Base-by-base conservation (phyloP, 2,888 invertebrate species). In the Heteromurus nitidus region DNA sequence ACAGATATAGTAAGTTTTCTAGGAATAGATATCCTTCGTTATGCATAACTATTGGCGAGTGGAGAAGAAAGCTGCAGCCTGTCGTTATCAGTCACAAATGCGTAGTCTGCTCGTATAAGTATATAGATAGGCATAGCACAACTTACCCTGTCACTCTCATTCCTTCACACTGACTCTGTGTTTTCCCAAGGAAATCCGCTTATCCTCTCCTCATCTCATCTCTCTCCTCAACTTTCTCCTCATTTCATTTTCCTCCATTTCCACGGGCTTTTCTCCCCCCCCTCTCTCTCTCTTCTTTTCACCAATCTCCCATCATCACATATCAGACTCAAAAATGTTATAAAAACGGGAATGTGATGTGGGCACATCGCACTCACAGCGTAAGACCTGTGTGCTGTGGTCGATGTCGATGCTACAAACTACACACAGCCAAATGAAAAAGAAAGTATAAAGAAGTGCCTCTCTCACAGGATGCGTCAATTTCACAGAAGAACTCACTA, bases 121-220 rank as follows among this genome's bases (percentile, higher is more conserved):
- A n/a, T n/a, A n/a, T n/a, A n/a, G n/a, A n/a, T n/a, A n/a, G n/a
- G n/a, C n/a, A n/a, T n/a, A n/a, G n/a, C n/a, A n/a, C n/a, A n/a
- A n/a, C n/a, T n/a, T n/a, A n/a, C n/a, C n/a, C n/a, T n/a, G n/a
- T n/a, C n/a, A n/a, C 31, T 42, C n/a, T 24, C 60, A 68, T 50
- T 50, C 50, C 50, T 13, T 68, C n/a, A 13, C 13, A 68, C 50
- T 68, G 68, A 30, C 76, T 68, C 62, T 65, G 30, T 76, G 81
- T 70, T 75, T 81, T 75, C 62, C 70, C 64, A 70, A 82, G 75
- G 75, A 75, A 82, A 82, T 76, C 81, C 75, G 75, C 81, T 82
- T 76, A 82, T 82, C 81, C 80, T 72, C 42, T 58, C 47, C 53
- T 65, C 79, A 70, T 65, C 74, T 80, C 73, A 74, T 80, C 72